These are phyloP conservation scores for Felis catus DNA, from an alignment of 2,113 vertebrate species.

Conservation along the genomic window F.catus_Fca126_mat1.0 CM031417.1:78556501-78557000, in stretches of 20 bases:
- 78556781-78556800: background rate
- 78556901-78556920: background rate
- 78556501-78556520: background rate
- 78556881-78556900: background rate
- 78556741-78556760: background rate
- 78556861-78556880: background rate
- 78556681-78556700: background rate
- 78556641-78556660: background rate
- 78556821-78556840: background rate
- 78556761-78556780: background rate
- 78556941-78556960: background rate
- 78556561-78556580: background rate
- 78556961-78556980: background rate
- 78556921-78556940: background rate
- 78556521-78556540: background rate
- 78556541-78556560: background rate
- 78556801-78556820: background rate
- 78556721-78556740: background rate
- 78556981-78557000: background rate
- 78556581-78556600: background rate
- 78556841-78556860: background rate
- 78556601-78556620: background rate
- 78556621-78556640: background rate
- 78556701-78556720: background rate
- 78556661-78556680: background rate